Conservation (phyloP, 2,113 vertebrate genomes). For the Corydoras sp. region DNA sequence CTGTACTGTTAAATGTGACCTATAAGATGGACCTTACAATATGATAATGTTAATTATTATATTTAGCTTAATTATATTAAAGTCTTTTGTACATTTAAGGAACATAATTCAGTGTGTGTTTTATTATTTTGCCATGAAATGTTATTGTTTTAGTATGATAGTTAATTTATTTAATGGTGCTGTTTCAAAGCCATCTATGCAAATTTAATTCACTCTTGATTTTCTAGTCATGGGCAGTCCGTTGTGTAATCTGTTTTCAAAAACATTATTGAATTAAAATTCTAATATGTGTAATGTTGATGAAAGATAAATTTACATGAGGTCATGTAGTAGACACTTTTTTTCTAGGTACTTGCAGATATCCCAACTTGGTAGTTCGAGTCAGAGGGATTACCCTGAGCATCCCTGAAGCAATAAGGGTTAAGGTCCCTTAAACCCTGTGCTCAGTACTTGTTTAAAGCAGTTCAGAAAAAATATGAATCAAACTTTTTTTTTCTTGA, state of each 20-base stretch:
- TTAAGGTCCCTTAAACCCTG: not conserved
- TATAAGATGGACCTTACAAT: not conserved
- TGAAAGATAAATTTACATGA: not conserved
- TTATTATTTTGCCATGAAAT: not conserved
- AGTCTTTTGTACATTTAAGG: not conserved
- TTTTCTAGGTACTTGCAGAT: too few species aligned
- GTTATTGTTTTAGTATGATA: too few species aligned
- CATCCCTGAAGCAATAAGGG: too few species aligned
- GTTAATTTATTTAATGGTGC: constrained; percentile 46
- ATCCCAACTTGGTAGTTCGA: too few species aligned
- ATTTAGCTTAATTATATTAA: not conserved
- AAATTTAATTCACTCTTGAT: constrained; percentile 48
- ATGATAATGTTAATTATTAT: not conserved
- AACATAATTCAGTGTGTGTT: not conserved
- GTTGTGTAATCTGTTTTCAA: constrained; percentile 4
- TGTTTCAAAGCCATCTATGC: constrained; percentile 63
- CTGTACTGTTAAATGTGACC: too few species aligned
- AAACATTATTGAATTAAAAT: not conserved
- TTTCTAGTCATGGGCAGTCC: not conserved
- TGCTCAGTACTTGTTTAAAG: not conserved
- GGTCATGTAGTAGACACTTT: too few species aligned
- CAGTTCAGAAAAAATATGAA: not conserved
- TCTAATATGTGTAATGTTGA: not conserved
- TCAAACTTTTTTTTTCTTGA: not conserved
- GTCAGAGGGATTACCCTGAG: too few species aligned